These are phyloP conservation scores for Mesorhabditis spiculigera DNA, from an alignment of 2,888 invertebrate genomes.

Conservation along the genomic window DNA sequence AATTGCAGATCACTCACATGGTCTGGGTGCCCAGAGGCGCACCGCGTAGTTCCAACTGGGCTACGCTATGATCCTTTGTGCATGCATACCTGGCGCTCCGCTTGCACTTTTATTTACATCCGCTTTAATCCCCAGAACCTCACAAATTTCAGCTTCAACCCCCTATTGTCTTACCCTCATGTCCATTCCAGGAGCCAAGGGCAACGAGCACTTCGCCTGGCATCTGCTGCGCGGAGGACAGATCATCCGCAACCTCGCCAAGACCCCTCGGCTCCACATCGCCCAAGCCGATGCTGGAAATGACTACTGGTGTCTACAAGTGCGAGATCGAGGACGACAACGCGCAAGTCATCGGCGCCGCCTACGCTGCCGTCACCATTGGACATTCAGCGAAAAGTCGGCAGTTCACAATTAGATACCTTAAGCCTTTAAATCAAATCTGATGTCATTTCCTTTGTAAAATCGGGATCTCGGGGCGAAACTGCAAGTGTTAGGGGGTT, in stretches of 20 bases:
- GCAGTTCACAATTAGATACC: conserved; percentile 19
- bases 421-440: conserved; percentile 21
- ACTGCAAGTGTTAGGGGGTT: neutral
- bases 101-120: too few species aligned
- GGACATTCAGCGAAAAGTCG: conserved; percentile 40
- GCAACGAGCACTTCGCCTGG: conserved; percentile 49
- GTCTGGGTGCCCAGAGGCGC: too few species aligned
- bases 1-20: too few species aligned
- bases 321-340: conserved; percentile 56
- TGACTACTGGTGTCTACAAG: conserved; percentile 56
- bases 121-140: too few species aligned
- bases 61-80: too few species aligned
- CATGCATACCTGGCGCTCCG: too few species aligned
- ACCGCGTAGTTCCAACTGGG: too few species aligned
- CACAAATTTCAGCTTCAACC: neutral
- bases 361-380: conserved; percentile 53
- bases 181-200: conserved; percentile 28
- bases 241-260: conserved; percentile 49
- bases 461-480: neutral
- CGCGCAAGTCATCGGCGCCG: conserved; percentile 50
- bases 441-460: neutral
- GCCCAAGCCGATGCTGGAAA: conserved; percentile 50
- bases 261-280: conserved; percentile 44
- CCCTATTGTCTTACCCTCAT: neutral
- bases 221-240: conserved; percentile 54